Evolutionary conservation across 1,140 invertebrate genomes (phyloP).

Genomic region (Mycetomoellerius zeteki): DNA sequence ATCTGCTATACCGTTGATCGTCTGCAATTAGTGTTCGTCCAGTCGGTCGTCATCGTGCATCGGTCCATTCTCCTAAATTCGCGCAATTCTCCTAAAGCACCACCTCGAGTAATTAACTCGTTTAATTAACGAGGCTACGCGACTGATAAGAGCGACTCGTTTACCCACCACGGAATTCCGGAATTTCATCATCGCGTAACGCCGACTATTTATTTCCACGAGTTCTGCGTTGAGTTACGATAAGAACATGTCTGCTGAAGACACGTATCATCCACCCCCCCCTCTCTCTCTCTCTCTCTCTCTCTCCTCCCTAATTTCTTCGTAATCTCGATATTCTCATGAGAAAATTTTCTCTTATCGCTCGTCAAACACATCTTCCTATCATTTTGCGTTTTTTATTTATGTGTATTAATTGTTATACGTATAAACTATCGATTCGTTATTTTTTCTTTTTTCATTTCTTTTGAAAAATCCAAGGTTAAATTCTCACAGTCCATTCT

Average conservation of each 20-base stretch:
- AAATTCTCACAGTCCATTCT: too few relatives aligned
- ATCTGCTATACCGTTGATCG: slow-evolving; percentile 32
- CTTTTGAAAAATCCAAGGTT: too few relatives aligned
- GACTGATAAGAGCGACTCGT: slow-evolving; percentile 46
- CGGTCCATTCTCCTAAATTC: slow-evolving; percentile 56
- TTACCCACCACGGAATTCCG: slow-evolving; percentile 44
- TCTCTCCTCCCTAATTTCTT: background rate
- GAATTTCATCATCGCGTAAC: slow-evolving; percentile 36
- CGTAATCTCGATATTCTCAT: background rate
- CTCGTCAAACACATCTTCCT: background rate
- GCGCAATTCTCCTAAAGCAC: slow-evolving; percentile 42
- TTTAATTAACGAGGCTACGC: slow-evolving; percentile 69
- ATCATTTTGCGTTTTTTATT: background rate
- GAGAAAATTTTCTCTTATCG: background rate
- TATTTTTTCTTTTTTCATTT: too few relatives aligned
- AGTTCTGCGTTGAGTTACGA: slow-evolving; percentile 8
- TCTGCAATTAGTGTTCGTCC: slow-evolving; percentile 44
- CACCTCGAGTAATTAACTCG: slow-evolving; percentile 73
- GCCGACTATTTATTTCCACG: slow-evolving; percentile 1
- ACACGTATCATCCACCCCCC: slow-evolving; percentile 22
- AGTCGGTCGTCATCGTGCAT: background rate
- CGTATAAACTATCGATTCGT: background rate
- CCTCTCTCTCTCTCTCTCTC: too few relatives aligned
- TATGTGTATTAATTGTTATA: background rate
- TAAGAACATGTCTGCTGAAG: slow-evolving; percentile 5